Evolutionary conservation across 2,888 invertebrate species (phyloP).

Genomic region (Ennomos fuscantarius): DNA sequence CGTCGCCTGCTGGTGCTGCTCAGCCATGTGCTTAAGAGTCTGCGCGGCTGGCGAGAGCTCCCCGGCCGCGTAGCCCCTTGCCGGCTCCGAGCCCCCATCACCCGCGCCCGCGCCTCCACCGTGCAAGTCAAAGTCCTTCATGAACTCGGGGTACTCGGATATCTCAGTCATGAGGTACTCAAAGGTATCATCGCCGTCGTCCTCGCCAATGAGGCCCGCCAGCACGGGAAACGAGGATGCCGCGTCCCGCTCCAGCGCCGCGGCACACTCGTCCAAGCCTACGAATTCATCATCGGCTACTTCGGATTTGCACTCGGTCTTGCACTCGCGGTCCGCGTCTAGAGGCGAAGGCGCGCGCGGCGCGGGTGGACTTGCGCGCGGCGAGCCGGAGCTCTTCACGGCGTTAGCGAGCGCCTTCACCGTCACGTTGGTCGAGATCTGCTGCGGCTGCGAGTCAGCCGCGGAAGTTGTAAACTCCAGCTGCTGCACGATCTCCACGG

Average conservation of each 20-base stretch:
- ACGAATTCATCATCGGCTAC: conserved; percentile 93
- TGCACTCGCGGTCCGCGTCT: conserved; percentile 92
- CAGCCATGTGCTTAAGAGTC: conserved; percentile 98
- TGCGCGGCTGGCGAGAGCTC: conserved; percentile 97
- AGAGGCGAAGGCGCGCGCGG: conserved; percentile 91
- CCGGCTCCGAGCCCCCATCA: conserved; percentile 67
- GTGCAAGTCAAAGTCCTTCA: conserved; percentile 91
- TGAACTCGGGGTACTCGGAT: conserved; percentile 92
- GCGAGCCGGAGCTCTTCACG: conserved; percentile 75
- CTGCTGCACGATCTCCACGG: conserved; percentile 96
- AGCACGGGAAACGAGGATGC: conserved; percentile 91
- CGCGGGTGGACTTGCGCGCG: conserved; percentile 37
- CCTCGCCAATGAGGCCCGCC: conserved; percentile 93
- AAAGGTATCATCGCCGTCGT: conserved; percentile 92
- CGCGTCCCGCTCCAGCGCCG: conserved; percentile 93
- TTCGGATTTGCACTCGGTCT: conserved; percentile 91
- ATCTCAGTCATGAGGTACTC: conserved; percentile 95
- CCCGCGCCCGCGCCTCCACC: conserved; percentile 69
- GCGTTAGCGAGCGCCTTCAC: conserved; percentile 88
- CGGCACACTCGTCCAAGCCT: conserved; percentile 93
- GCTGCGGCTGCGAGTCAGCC: conserved; percentile 94
- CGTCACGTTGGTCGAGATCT: conserved; percentile 96
- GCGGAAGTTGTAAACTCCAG: conserved; percentile 95
- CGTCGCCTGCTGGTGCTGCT: conserved; percentile 94
- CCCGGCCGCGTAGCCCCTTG: conserved; percentile 81